These are phyloP conservation scores for Mythimna vitellina DNA, from an alignment of 2,888 invertebrate genomes.

Conservation along the genomic window DNA sequence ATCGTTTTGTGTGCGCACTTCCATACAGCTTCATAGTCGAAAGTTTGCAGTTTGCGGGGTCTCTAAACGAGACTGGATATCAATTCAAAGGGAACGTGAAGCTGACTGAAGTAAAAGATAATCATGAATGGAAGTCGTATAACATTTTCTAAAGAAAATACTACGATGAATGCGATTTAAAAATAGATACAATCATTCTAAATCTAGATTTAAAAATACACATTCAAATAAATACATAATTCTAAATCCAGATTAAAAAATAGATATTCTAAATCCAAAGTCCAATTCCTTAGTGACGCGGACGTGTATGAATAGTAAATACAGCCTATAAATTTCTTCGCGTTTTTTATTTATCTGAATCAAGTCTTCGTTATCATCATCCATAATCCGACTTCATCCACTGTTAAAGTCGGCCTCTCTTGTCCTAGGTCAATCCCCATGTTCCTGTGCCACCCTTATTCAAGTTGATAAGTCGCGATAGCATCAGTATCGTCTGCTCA, in stretches of 20 bases:
- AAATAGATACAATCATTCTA: slow-evolving; percentile 31
- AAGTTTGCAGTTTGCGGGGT: no score
- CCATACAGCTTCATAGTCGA: no score
- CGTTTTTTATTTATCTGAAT: slow-evolving; percentile 16
- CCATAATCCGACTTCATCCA: no score
- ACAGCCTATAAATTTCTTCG: slow-evolving; percentile 16
- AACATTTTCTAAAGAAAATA: slow-evolving; percentile 9
- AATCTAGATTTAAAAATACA: neutral
- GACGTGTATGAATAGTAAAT: slow-evolving; percentile 10
- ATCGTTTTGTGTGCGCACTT: no score
- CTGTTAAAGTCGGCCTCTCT: no score
- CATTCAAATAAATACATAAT: no score
- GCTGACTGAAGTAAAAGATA: neutral
- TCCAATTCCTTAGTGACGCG: slow-evolving; percentile 22
- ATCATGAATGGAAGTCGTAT: slow-evolving; percentile 4
- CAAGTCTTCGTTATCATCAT: neutral
- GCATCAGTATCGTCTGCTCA: no score
- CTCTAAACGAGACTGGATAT: neutral
- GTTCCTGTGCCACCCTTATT: no score
- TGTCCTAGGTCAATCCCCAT: no score
- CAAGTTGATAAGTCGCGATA: no score
- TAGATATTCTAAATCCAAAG: neutral
- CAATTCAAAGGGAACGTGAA: neutral
- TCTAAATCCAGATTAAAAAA: no score
- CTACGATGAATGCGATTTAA: slow-evolving; percentile 19